Evolutionary conservation across 2,113 vertebrate species (phyloP), one percentile per base, ranked within the genome.

Genomic region (Eonycteris spelaea): DNA sequence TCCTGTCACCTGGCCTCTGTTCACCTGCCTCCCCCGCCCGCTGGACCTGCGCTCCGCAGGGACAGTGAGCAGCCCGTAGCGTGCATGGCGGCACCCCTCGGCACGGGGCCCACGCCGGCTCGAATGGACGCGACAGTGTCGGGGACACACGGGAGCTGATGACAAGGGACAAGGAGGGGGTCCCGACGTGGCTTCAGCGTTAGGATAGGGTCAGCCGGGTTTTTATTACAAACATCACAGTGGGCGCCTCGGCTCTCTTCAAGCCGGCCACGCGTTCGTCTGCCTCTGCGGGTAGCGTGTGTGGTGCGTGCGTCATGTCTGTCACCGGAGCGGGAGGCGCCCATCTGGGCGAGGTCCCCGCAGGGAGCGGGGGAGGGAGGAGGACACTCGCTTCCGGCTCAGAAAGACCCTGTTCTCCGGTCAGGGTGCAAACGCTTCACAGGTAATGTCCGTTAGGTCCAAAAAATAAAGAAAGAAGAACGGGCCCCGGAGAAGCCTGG

Each of bases 371-470:
- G 1, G 65, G 40, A 2, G 7, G 51, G 35, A 18, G 18, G 35
- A 24, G 74, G 57, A 10, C 28, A 2, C 35, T n/a, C 26, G 0
- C 8, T 14, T 21, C n/a, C 3, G 22, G 51, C 13, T 48, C 77
- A 10, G 43, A 43, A 7, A 4, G 38, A 43, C 40, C 71, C 51
- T 7, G 15, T 7, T 48, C 45, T 51, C 75, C 2, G 1, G 19
- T 33, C 4, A 4, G 11, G 38, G 6, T 1, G 45, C 83, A 78
- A 14, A 53, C 6, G 63, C 74, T 38, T 43, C 22, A 0, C 51
- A 8, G 0, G 13, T 1, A 19, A 4, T 1, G 4, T 21, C 92
- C 5, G 0, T 11, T 10, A 2, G 0, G 70, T 21, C 28, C 35
- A 30, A 16, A 70, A 48, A n/a, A 35, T 12, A 9, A 53, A n/a